These are phyloP conservation scores for Spicauda simplicius DNA, from an alignment of 2,888 invertebrate genomes.

Conservation along the genomic window DNA sequence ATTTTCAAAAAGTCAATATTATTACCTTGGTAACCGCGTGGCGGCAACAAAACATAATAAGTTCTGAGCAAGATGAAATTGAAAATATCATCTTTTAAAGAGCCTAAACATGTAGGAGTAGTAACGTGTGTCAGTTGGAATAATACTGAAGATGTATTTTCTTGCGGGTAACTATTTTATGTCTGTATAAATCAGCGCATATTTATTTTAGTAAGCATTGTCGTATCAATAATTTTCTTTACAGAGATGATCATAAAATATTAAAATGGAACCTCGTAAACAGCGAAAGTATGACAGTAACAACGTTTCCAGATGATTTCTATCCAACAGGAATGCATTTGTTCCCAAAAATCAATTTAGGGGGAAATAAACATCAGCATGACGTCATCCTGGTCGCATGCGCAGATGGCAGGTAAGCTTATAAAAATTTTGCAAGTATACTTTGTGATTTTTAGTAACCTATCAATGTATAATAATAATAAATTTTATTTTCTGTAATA, in stretches of 20 bases:
- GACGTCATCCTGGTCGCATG: constrained; percentile 94
- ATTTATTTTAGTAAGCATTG: background rate
- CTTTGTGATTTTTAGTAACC: no score
- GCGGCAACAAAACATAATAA: constrained; percentile 1
- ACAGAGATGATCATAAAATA: constrained; percentile 96
- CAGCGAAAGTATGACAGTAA: constrained; percentile 90
- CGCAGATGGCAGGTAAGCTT: constrained; percentile 90
- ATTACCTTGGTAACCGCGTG: constrained; percentile 21
- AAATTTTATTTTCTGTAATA: no score
- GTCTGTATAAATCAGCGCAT: background rate
- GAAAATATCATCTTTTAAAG: constrained; percentile 91
- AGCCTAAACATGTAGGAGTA: constrained; percentile 90
- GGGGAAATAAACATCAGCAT: constrained; percentile 85
- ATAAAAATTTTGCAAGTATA: no score
- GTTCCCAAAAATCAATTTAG: constrained; percentile 88
- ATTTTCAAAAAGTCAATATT: background rate
- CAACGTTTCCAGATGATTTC: constrained; percentile 92
- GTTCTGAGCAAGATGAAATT: constrained; percentile 87
- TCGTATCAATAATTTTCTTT: constrained; percentile 39
- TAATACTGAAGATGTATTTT: constrained; percentile 96
- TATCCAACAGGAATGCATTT: constrained; percentile 96
- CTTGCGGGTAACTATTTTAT: constrained; percentile 88
- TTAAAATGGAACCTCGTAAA: constrained; percentile 94
- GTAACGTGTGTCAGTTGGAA: constrained; percentile 97
- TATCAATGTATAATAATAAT: no score